Evolutionary conservation across 2,113 vertebrate species (phyloP), one percentile per base, ranked within the genome.

Genomic region (Condylura cristata): DNA sequence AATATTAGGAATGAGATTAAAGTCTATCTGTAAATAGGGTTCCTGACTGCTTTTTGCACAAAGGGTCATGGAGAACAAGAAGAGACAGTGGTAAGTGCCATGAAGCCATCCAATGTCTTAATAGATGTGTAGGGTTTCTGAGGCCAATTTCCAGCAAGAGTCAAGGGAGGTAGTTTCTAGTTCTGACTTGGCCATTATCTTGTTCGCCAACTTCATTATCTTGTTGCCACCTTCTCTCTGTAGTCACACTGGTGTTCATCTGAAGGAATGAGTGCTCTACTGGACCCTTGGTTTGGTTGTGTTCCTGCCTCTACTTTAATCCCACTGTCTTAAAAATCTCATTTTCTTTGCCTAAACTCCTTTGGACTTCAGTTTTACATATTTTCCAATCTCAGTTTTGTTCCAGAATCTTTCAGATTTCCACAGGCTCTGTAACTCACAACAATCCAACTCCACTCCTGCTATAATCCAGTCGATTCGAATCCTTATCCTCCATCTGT

Each of bases 1-100:
- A 41, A 30, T 7, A 56, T 61, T 28, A 39, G 3, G 3, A 39
- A 13, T 0, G 0, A 26, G 1, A 16, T 17, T 3, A 75, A 39
- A 79, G 17, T 71, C 44, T 32, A 1, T 63, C 24, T 83, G 6
- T 12, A 13, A 76, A 4, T 6, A 60, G 26, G 30, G 1, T 9
- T 48, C 44, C 34, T 9, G 16, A 10, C 14, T 63, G n/a, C n/a
- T 88, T 20, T 56, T 56, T 56, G 53, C 17, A 56, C 53, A 56
- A 63, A 79, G 39, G 10, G 28, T 32, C 18, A 0, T 13, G 10
- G 26, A 30, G 26, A 20, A 20, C 18, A 48, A 61, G 12, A 13
- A 30, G 16, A 83, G 65, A 60, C 39, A 44, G 17, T 14, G 8
- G 12, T 13, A 28, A 60, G 18, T 48, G 37, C n/a, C 17, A 16